phyloP scores from a whole-genome alignment of 2,113 vertebrate species.

The Thalassoma bifasciatum region DNA sequence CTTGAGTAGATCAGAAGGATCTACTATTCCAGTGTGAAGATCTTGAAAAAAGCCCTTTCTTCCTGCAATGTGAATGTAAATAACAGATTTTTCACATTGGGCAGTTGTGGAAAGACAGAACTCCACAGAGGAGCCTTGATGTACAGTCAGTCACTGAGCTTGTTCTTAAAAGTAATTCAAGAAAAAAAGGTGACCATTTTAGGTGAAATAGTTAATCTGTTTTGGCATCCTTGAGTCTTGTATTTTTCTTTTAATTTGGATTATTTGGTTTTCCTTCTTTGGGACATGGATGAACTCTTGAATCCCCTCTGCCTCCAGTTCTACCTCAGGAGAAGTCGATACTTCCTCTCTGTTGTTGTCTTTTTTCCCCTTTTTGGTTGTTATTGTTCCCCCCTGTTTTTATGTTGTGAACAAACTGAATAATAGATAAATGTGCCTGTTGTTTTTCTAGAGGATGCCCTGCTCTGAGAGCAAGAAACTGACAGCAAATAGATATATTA shows the following conservation, averaged over 20 bases:
- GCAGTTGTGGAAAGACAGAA: conserved; percentile 12
- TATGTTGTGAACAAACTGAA: conserved; percentile 30
- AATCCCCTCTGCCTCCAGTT: neutral
- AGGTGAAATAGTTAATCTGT: neutral
- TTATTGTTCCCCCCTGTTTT: conserved; percentile 1
- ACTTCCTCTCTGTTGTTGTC: neutral
- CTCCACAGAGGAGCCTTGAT: neutral
- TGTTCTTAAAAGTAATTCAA: neutral
- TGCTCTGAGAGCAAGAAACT: conserved; percentile 21
- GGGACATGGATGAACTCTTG: neutral
- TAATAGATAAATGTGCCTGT: conserved; percentile 44
- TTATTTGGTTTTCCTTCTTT: neutral
- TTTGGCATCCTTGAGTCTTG: neutral
- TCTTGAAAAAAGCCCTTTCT: conserved; percentile 33
- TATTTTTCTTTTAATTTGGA: neutral
- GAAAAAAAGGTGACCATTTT: neutral
- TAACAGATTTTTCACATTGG: too few relatives aligned
- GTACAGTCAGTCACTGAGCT: neutral
- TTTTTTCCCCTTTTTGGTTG: neutral
- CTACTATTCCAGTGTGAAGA: conserved; percentile 9
- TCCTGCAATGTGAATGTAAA: neutral
- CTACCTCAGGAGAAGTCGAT: neutral
- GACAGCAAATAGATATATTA: conserved; percentile 47
- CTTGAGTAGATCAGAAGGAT: conserved; percentile 31
- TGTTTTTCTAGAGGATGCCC: conserved; percentile 15